Conservation (phyloP, 1,140 invertebrate species). For the Calliopsis andreniformis region DNA sequence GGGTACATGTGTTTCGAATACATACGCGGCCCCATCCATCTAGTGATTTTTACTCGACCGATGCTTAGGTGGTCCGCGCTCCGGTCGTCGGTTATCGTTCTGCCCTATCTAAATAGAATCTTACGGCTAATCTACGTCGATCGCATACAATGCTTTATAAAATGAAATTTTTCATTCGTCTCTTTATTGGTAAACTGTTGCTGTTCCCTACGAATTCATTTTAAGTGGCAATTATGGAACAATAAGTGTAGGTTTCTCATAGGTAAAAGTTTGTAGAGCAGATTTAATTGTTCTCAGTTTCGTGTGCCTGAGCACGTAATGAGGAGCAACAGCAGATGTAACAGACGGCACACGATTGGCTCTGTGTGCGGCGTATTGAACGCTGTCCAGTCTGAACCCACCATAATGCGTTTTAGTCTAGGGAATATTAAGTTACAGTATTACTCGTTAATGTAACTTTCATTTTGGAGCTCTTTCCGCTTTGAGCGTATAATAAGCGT, state of each 20-base stretch:
- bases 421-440: conserved; percentile 16
- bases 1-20: conserved; percentile 48
- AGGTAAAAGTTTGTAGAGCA: no score
- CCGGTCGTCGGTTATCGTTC: not conserved
- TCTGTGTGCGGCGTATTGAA: conserved; percentile 19
- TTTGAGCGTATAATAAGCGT: not conserved
- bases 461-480: conserved; percentile 5
- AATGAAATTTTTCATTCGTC: not conserved
- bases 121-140: not conserved
- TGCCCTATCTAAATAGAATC: not conserved
- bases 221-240: not conserved
- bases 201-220: not conserved
- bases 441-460: conserved; percentile 10
- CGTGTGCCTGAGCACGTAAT: not conserved
- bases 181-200: not conserved
- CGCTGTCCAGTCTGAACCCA: conserved; percentile 37
- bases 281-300: not conserved
- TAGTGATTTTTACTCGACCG: conserved; percentile 29
- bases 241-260: not conserved
- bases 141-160: not conserved
- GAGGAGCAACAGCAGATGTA: not conserved
- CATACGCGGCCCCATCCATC: conserved; percentile 22
- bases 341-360: conserved; percentile 7
- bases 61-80: not conserved
- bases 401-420: conserved; percentile 18